phyloP scores from a whole-genome alignment of 1,140 invertebrate species.

The Pararge aegeria region DNA sequence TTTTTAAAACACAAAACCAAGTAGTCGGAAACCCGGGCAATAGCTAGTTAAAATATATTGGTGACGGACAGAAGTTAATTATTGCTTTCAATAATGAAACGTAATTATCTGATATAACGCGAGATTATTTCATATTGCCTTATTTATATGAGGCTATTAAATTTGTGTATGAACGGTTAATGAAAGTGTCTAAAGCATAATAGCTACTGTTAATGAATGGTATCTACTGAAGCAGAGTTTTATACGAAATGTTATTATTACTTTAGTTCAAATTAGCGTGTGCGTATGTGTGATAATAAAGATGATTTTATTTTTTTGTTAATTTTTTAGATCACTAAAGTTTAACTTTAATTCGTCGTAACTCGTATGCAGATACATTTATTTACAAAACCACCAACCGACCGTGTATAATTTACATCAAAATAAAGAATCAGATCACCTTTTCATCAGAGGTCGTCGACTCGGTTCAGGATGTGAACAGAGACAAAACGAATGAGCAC shows the following conservation, averaged over 20 bases:
- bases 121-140: neutral
- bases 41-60: no score
- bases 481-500: conserved; percentile 69
- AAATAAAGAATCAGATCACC: conserved; percentile 57
- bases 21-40: no score
- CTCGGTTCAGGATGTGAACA: conserved; percentile 72
- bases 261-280: no score
- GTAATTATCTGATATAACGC: neutral
- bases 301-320: no score
- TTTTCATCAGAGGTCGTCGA: conserved; percentile 62
- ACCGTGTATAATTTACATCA: conserved; percentile 34
- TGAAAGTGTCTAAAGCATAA: neutral
- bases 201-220: neutral
- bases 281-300: no score
- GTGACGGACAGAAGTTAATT: no score
- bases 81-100: neutral
- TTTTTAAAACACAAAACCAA: no score
- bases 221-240: neutral
- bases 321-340: no score
- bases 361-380: neutral
- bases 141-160: neutral
- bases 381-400: neutral
- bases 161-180: neutral
- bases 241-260: no score
- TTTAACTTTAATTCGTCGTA: no score